Conservation (phyloP, 2,113 vertebrate species). For the Coregonus clupeaformis region DNA sequence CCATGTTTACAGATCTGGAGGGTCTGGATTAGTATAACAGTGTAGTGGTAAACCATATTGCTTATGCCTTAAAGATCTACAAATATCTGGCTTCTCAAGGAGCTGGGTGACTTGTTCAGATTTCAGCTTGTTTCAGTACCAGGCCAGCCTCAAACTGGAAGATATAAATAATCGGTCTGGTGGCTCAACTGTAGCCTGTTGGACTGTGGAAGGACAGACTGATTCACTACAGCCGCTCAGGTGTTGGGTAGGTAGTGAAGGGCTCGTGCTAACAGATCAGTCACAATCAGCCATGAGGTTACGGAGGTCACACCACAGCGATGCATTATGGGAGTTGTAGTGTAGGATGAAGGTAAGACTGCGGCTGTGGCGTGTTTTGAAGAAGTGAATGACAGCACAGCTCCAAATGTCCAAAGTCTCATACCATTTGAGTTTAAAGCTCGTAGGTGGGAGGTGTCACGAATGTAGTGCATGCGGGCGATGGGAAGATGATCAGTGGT, state of each 20-base stretch:
- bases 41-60: too few species aligned
- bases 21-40: too few species aligned
- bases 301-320: not conserved
- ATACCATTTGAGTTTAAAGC: not conserved
- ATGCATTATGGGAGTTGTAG: not conserved
- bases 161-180: conserved; percentile 52
- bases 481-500: conserved; percentile 18
- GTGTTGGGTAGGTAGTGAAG: not conserved
- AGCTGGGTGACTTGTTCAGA: conserved; percentile 45
- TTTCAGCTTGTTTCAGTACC: conserved; percentile 53
- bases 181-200: conserved; percentile 36
- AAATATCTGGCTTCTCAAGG: conserved; percentile 30
- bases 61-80: too few species aligned
- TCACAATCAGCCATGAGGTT: not conserved
- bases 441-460: not conserved
- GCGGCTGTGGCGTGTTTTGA: not conserved
- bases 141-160: conserved; percentile 43
- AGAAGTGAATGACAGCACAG: not conserved
- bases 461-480: not conserved
- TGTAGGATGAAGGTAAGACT: not conserved
- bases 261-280: not conserved
- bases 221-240: not conserved
- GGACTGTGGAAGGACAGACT: conserved; percentile 21
- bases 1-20: too few species aligned
- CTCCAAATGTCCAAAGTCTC: too few species aligned